These are phyloP conservation scores for Mirza zaza DNA, from an alignment of 2,113 vertebrate genomes.

Conservation along the genomic window DNA sequence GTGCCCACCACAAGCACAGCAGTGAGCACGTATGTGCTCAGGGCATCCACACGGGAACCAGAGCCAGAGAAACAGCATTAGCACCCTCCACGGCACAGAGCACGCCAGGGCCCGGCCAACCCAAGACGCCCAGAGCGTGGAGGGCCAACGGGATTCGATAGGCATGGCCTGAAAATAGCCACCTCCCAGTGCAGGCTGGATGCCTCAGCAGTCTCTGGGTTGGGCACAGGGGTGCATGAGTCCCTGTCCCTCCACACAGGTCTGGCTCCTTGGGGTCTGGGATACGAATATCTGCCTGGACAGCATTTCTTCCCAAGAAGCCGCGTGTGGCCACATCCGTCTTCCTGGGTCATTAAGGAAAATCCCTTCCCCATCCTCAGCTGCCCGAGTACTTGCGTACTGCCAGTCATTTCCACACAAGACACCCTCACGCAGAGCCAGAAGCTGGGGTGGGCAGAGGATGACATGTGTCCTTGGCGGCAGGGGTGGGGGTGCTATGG, in stretches of 20 bases:
- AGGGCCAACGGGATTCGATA: fast-evolving
- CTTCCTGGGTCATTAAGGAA: neutral
- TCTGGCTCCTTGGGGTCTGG: neutral
- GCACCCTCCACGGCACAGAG: fast-evolving
- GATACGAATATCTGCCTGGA: neutral
- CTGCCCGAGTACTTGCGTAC: neutral
- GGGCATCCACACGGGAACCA: neutral
- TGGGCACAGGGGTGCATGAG: fast-evolving
- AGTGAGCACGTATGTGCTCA: fast-evolving
- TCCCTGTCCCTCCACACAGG: neutral
- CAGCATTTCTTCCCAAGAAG: neutral
- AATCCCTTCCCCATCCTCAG: neutral
- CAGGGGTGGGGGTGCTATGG: neutral
- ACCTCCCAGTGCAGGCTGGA: neutral
- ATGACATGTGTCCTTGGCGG: neutral
- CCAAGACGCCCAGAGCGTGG: fast-evolving
- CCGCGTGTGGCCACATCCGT: neutral
- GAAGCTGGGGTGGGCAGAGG: neutral
- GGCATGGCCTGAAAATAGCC: neutral
- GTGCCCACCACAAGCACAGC: neutral
- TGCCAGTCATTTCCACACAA: neutral
- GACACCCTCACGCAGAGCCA: neutral
- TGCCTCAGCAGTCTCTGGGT: neutral
- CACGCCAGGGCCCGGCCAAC: neutral
- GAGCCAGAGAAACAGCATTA: fast-evolving